Evolutionary conservation across 2,797 vertebrate species (phyloP).

Genomic region (Parauchenoglanis punctatus): DNA sequence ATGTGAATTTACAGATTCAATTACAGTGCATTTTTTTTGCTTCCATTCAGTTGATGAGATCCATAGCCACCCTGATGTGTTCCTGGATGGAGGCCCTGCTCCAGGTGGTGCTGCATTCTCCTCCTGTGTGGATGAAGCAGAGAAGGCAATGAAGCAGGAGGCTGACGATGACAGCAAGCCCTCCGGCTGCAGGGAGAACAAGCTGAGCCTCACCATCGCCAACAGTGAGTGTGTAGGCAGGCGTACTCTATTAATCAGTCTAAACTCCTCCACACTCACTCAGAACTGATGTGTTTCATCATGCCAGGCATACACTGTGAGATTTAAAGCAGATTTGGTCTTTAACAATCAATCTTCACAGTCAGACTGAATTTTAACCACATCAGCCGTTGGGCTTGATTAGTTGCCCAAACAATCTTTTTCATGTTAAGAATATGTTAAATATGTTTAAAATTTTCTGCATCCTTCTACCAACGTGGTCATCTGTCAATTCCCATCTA

Average conservation of each 20-base stretch:
- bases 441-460: neutral
- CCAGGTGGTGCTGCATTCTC: slow-evolving; percentile 50
- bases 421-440: neutral
- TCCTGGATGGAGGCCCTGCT: slow-evolving; percentile 74
- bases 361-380: neutral
- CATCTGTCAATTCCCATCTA: neutral
- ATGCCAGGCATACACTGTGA: neutral
- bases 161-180: slow-evolving; percentile 77
- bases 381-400: neutral
- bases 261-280: neutral
- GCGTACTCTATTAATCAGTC: neutral
- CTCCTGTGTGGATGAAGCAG: slow-evolving; percentile 58
- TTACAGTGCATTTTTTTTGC: neutral
- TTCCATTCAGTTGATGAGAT: slow-evolving; percentile 81
- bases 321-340: slow-evolving; percentile 6
- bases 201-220: slow-evolving; percentile 78
- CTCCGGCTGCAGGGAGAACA: slow-evolving; percentile 83
- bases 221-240: slow-evolving; percentile 81
- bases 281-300: neutral
- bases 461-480: neutral
- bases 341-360: neutral
- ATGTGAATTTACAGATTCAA: slow-evolving; percentile 2
- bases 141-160: slow-evolving; percentile 53
- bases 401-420: neutral
- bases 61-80: slow-evolving; percentile 81